Percentiles rank a stretch among this genome's conserved stretches.
Evolutionary conservation across 2,113 vertebrate genomes (phyloP).

Genomic region (Andinoacara biseriatus): DNA sequence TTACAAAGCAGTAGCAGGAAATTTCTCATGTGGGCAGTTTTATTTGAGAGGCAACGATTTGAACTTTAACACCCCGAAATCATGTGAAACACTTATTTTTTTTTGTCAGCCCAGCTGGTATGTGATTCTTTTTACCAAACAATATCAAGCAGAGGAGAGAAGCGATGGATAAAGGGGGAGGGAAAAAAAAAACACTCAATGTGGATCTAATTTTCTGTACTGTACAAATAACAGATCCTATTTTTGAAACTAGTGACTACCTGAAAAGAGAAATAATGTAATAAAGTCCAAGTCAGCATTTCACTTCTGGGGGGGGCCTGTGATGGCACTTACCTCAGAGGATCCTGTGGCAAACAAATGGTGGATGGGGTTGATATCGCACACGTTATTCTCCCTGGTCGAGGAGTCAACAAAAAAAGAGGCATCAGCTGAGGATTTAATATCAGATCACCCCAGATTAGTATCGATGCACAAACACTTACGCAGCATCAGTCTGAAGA

Average conservation of each 20-base stretch:
- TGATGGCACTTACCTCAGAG: constrained; percentile 82
- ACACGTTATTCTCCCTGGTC: constrained; percentile 90
- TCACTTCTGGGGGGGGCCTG: neutral
- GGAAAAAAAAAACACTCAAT: neutral
- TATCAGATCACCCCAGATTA: neutral
- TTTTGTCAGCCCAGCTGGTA: constrained; percentile 24
- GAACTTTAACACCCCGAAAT: constrained; percentile 24
- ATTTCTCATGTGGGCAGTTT: neutral
- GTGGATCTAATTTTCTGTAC: neutral
- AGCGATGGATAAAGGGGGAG: neutral
- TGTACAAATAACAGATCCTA: neutral
- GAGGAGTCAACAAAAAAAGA: constrained; percentile 5
- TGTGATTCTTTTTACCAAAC: constrained; percentile 7
- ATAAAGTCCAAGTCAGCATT: neutral
- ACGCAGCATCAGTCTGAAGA: constrained; percentile 91
- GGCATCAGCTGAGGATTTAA: neutral
- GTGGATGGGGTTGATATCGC: constrained; percentile 93
- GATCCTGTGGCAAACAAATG: constrained; percentile 92
- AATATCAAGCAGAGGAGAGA: neutral
- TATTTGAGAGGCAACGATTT: neutral
- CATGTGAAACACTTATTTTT: constrained; percentile 15
- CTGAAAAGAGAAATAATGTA: neutral
- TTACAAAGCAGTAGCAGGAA: neutral
- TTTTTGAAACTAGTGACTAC: neutral
- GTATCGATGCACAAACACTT: constrained; percentile 70